Conservation (phyloP, 2,888 invertebrate genomes). For the Aporophyla lueneburgensis region DNA sequence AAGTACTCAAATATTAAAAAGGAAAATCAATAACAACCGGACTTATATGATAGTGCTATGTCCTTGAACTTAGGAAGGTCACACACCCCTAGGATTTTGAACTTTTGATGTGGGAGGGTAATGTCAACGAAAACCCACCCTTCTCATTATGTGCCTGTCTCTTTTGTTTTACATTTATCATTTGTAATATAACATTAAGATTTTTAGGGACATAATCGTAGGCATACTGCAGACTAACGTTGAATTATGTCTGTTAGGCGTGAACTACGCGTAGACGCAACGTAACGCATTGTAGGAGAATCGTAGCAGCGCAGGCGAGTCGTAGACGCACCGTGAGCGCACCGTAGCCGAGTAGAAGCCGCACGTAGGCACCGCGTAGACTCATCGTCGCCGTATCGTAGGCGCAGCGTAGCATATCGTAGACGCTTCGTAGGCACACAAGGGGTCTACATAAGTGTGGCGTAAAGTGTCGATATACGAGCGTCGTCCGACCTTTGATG, state of each 20-base stretch:
- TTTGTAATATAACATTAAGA: background rate
- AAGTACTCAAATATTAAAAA: background rate
- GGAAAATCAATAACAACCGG: background rate
- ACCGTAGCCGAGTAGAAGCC: background rate
- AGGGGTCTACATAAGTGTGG: background rate
- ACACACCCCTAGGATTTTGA: constrained; percentile 5
- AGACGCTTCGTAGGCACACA: background rate
- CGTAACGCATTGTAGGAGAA: background rate
- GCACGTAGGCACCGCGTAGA: background rate
- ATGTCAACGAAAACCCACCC: background rate
- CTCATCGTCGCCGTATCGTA: background rate
- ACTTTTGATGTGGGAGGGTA: background rate
- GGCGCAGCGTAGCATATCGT: background rate
- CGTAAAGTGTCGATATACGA: background rate
- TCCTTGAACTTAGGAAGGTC: constrained; percentile 29
- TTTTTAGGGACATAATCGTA: background rate
- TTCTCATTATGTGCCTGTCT: background rate
- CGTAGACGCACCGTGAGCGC: background rate
- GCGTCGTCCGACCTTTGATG: background rate
- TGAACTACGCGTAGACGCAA: background rate
- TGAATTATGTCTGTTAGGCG: background rate
- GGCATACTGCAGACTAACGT: background rate
- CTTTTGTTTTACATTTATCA: constrained; percentile 2
- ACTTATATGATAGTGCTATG: background rate
- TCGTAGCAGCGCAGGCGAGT: background rate